phyloP scores from a whole-genome alignment of 1,140 invertebrate genomes.

The Daktulosphaira vitifoliae region DNA sequence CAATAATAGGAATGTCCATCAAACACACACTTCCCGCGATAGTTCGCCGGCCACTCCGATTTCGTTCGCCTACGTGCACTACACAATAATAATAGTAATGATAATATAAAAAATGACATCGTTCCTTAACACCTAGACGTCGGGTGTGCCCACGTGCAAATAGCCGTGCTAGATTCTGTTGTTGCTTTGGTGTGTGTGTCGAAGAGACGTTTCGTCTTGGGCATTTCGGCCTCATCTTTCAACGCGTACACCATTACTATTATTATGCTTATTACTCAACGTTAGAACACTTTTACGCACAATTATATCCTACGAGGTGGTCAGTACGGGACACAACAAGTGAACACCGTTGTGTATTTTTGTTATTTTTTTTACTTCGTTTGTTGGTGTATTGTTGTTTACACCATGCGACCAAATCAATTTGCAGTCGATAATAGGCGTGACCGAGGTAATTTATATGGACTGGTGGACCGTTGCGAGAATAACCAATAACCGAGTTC shows the following conservation, averaged over 20 bases:
- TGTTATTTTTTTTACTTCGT: neutral
- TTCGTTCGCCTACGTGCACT: slow-evolving; percentile 5
- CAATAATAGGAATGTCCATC: slow-evolving; percentile 27
- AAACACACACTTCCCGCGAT: neutral
- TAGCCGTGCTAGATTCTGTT: neutral
- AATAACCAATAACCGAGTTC: slow-evolving; percentile 21
- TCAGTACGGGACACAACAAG: neutral
- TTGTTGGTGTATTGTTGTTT: neutral
- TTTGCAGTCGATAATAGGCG: slow-evolving; percentile 23
- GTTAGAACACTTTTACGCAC: no score
- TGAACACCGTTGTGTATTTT: slow-evolving; percentile 1
- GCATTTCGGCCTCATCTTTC: neutral
- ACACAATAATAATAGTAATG: slow-evolving; percentile 1
- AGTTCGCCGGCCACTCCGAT: neutral
- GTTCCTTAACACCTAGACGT: slow-evolving; percentile 17
- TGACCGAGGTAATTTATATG: slow-evolving; percentile 14
- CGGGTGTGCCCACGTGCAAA: slow-evolving; percentile 1
- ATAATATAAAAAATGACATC: neutral
- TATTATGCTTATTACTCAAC: no score
- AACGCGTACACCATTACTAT: neutral
- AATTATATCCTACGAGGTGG: neutral
- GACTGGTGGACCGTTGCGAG: neutral
- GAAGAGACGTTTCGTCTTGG: neutral
- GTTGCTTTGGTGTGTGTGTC: no score
- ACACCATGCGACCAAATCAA: slow-evolving; percentile 4